Evolutionary conservation across 2,113 vertebrate species (phyloP), one percentile per base, ranked within the genome.

Genomic region (Microcebus ravelobensis): DNA sequence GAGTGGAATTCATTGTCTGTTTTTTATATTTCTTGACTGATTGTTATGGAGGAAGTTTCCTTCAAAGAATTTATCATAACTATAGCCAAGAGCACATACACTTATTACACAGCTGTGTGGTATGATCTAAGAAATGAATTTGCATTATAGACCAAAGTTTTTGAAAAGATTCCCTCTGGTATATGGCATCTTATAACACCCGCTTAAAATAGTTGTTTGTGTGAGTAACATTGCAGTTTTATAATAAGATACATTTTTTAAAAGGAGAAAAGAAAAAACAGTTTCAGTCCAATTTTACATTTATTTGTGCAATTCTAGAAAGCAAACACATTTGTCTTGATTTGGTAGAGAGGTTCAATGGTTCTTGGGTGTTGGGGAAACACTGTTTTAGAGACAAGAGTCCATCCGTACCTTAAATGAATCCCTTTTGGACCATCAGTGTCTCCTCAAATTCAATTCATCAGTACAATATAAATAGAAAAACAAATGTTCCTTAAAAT

Each of bases 401-500:
- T 82, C 27, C 45, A 50, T 63, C 36, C n/a, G 2, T 57, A 57
- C 23, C 12, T 27, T 76, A 31, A 90, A 85, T 96, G 48, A 94
- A 82, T 89, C 89, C 73, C 87, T 48, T 90, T 74, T 74, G 90
- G 50, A 67, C 79, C 14, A 21, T 89, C 20, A 79, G 14, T 81
- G 73, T 83, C 50, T 80, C 82, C 80, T 95, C 79, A 90, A 96
- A 97, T 96, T 87, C 95, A 96, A 95, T 95, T 97, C 94, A 86
- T 95, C 65, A 93, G 97, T 86, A 90, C 10, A 96, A 76, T 92
- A 48, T 81, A 97, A 95, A 93, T 96, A 96, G 96, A 95, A 67
- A 97, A 97, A 87, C 93, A 97, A 97, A 97, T 96, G 90, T 93
- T 42, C 95, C 96, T 96, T 98, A 97, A 96, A 97, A 95, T 97